Evolutionary conservation across 2,888 invertebrate genomes (phyloP).

Genomic region (Lasioglossum oenotherae): DNA sequence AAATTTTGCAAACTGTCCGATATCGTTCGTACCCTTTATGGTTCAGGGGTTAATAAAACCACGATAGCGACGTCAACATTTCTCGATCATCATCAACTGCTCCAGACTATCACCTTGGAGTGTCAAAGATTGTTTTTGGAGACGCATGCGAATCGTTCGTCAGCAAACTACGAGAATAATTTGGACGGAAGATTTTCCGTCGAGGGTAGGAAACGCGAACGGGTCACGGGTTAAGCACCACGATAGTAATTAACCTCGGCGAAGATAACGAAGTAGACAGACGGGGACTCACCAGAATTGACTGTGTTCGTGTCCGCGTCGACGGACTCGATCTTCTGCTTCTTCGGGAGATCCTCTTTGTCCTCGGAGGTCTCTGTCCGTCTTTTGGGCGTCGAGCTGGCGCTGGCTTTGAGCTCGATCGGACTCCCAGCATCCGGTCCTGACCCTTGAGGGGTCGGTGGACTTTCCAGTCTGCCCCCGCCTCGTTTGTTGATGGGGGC

Average conservation of each 20-base stretch:
- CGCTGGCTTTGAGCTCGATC: conserved; percentile 88
- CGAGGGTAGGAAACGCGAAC: not conserved
- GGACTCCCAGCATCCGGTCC: conserved; percentile 83
- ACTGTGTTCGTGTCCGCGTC: conserved; percentile 96
- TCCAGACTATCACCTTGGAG: not conserved
- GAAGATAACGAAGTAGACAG: not conserved
- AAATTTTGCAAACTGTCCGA: no score
- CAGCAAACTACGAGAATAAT: not conserved
- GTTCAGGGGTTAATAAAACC: not conserved
- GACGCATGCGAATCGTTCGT: not conserved
- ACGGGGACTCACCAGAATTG: conserved; percentile 91
- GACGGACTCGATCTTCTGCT: conserved; percentile 92
- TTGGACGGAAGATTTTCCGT: not conserved
- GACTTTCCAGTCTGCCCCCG: conserved; percentile 86
- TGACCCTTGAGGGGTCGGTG: conserved; percentile 89
- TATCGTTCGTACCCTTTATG: not conserved
- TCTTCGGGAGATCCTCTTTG: conserved; percentile 87
- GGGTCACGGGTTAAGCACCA: not conserved
- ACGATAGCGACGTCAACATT: not conserved
- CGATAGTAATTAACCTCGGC: not conserved
- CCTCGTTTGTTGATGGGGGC: conserved; percentile 88
- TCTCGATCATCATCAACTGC: not conserved
- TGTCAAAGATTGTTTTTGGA: not conserved
- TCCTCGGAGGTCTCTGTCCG: conserved; percentile 87
- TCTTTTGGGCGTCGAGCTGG: conserved; percentile 93